Base-by-base conservation (phyloP, 2,888 invertebrate species). In the Trachelus troglodyta region DNA sequence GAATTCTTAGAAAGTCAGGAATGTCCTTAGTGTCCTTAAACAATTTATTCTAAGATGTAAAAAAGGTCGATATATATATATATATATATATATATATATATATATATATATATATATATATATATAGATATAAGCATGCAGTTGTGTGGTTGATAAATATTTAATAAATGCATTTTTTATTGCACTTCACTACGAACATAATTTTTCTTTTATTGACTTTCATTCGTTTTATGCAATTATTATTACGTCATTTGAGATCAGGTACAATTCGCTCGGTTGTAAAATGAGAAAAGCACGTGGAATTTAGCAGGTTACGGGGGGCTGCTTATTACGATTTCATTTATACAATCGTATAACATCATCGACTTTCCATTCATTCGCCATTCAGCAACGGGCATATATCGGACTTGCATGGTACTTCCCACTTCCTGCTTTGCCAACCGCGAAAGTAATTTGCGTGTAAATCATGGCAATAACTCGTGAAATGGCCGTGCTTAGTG, bases 341-440 rank as follows among this genome's bases (percentile, higher is more conserved):
- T 56, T 56, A 56, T 56, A 56, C 56, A 56, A 56, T 56, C 56
- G 56, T 23, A 56, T 56, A 56, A 56, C 56, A 56, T 56, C 56
- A 56, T 71, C 34, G 71, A 34, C 71, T 71, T 75, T 77, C n/a
- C 69, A 73, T 69, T 6, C 34, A 56, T 73, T 35, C 34, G 75
- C 68, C 76, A 34, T 74, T 74, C 34, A 31, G 31, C 15, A 71
- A 11, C 34, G 11, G 31, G 11, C 71, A 34, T 69, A 33, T 74
- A 77, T 74, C 74, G 34, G 74, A 34, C 68, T 37, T 12, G 68
- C 75, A 30, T 69, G 71, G 56, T 74, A 34, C 34, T 68, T 77
- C 77, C 80, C 80, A 75, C 82, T 87, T 82, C 81, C 80, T 85
- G 83, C 82, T 83, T 82, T 73, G 81, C 74, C 82, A 83, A 82